phyloP scores from a whole-genome alignment of 2,888 invertebrate genomes.

The Drosophila multiciliata region DNA sequence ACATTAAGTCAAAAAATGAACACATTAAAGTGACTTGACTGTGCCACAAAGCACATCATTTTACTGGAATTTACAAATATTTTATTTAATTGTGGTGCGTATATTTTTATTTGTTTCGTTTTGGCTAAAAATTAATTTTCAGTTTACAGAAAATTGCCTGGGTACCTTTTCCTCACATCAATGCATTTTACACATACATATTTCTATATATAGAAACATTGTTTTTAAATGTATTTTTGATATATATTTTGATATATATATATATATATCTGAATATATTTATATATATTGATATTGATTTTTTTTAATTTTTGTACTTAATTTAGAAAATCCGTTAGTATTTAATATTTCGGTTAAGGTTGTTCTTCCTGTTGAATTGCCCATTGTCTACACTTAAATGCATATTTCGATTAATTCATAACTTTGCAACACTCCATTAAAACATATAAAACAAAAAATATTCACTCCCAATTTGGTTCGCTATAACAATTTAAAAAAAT shows the following conservation, averaged over 20 bases:
- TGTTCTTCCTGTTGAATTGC: neutral
- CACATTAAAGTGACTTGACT: conserved; percentile 53
- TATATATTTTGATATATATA: neutral
- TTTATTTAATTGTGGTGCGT: neutral
- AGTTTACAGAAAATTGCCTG: neutral
- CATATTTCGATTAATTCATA: neutral
- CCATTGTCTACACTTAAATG: neutral
- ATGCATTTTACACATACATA: neutral
- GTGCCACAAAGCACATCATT: conserved; percentile 55
- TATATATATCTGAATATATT: neutral
- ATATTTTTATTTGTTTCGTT: neutral
- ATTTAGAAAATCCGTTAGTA: neutral
- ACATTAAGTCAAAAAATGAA: conserved; percentile 59
- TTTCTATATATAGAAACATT: neutral
- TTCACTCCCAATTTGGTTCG: neutral
- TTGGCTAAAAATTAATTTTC: neutral
- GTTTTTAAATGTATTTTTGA: neutral
- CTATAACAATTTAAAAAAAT: neutral
- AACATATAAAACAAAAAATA: neutral
- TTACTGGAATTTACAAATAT: conserved; percentile 50
- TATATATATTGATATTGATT: neutral
- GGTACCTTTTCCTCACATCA: neutral
- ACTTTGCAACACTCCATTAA: neutral
- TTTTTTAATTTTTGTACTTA: neutral
- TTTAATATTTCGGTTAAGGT: neutral